These are phyloP conservation scores for Hermatobates lingyangjiaoensis DNA, from an alignment of 1,140 invertebrate genomes.

Conservation along the genomic window DNA sequence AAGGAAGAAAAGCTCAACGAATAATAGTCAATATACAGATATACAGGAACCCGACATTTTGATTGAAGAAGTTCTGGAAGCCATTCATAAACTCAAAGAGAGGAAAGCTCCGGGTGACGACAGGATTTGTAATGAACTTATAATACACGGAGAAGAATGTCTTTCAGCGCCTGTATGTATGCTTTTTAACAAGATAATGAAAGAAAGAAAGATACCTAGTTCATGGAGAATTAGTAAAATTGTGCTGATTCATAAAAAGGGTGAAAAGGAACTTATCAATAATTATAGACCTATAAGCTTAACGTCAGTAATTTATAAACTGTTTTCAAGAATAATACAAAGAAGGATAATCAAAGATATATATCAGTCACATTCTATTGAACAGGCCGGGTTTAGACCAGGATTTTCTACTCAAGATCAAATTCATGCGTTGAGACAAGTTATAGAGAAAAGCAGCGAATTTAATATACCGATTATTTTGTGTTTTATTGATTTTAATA, in stretches of 20 bases:
- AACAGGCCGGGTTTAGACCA: slow-evolving; percentile 22
- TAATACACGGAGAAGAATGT: not conserved
- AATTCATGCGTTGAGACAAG: slow-evolving; percentile 3
- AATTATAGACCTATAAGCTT: slow-evolving; percentile 22
- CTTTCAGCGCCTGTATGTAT: not conserved
- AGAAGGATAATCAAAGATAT: slow-evolving; percentile 17
- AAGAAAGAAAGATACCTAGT: not conserved
- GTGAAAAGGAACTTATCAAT: slow-evolving; percentile 16
- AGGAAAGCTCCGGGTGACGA: not conserved
- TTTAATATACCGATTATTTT: slow-evolving; percentile 3
- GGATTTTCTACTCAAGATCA: slow-evolving; percentile 15
- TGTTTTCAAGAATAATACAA: slow-evolving; percentile 16
- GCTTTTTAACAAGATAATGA: not conserved
- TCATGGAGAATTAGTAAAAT: not conserved
- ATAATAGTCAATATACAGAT: not conserved
- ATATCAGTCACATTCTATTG: slow-evolving; percentile 19
- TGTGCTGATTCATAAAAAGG: slow-evolving; percentile 17
- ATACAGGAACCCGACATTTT: not conserved
- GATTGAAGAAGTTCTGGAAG: not conserved
- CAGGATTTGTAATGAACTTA: not conserved
- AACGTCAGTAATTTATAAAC: slow-evolving; percentile 18
- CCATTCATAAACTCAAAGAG: not conserved
- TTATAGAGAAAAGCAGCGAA: slow-evolving; percentile 9
- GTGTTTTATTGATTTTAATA: slow-evolving; percentile 2
- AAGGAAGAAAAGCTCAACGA: not conserved